Base-by-base conservation (phyloP, 2,113 vertebrate genomes). In the Ascaphus truei region DNA sequence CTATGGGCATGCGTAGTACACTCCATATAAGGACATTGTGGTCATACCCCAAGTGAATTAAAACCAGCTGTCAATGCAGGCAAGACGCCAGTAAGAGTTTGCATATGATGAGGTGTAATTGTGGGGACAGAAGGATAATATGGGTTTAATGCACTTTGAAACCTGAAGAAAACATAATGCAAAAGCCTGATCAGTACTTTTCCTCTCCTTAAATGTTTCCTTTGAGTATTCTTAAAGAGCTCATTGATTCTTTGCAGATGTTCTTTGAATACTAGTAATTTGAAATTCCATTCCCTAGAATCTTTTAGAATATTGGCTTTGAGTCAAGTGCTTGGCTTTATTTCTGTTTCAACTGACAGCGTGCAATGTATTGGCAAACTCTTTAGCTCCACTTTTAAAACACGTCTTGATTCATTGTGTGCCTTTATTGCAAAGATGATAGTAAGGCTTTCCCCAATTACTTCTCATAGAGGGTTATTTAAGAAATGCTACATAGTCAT, bases 181-280 rank as follows among this genome's bases (percentile, higher is more conserved):
- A 58, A 68, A 68, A 22, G 56, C 39, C 25, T 58, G 65, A 58
- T 58, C 53, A 48, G 51, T 45, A 58, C 58, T 68, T 51, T 68
- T 57, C 25, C 43, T 58, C 20, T 16, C 39, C 53, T 57, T 68
- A 33, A 58, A 48, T 48, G 53, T 57, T 57, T 68, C 36, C 26
- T 58, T 39, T 34, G 65, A 68, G 65, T 58, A 58, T 68, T 58
- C 65, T 68, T 58, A 58, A 58, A 68, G 65, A 68, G 53, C 52
- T 58, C 65, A 68, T 68, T 68, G 65, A 68, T 68, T 68, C 53
- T 68, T 68, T 68, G 65, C 65, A 68, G 65, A 68, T 68, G 65
- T 67, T 57, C 64, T 57, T 67, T 67, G 51, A 67, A 67, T 67
- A 27, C 64, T 45, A 45, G 52, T 58, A 48, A 57, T 68, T 47